Conservation (phyloP, 2,797 vertebrate species). For the Tragelaphus oryx region DNA sequence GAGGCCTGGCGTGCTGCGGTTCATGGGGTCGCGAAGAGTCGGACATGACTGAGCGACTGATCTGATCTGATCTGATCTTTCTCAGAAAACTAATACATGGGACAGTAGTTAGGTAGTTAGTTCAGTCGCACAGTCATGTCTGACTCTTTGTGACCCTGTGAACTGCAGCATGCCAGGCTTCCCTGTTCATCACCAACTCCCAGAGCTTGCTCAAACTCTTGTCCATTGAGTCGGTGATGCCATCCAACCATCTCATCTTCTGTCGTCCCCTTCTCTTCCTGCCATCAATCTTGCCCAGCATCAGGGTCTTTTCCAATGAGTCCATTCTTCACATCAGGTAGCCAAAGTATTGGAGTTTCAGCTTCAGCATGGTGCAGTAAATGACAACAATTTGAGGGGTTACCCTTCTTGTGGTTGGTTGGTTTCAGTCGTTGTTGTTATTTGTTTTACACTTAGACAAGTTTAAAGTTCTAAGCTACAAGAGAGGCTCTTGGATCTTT, state of each 20-base stretch:
- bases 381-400: neutral
- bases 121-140: neutral
- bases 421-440: neutral
- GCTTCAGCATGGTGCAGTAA: neutral
- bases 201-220: neutral
- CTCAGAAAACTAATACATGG: neutral
- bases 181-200: neutral
- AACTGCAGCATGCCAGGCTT: neutral
- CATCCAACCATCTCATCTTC: neutral
- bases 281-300: neutral
- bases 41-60: too few relatives aligned
- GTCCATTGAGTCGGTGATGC: neutral
- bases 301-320: neutral
- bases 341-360: neutral
- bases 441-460: slow-evolving; percentile 11
- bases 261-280: neutral
- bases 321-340: neutral
- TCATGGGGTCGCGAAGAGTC: too few relatives aligned
- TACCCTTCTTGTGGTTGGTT: neutral
- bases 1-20: too few relatives aligned
- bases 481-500: neutral
- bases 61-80: too few relatives aligned
- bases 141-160: neutral
- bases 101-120: neutral
- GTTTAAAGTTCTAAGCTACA: neutral